Base-by-base conservation (phyloP, 2,113 vertebrate species). In the Pomatostomus ruficeps region DNA sequence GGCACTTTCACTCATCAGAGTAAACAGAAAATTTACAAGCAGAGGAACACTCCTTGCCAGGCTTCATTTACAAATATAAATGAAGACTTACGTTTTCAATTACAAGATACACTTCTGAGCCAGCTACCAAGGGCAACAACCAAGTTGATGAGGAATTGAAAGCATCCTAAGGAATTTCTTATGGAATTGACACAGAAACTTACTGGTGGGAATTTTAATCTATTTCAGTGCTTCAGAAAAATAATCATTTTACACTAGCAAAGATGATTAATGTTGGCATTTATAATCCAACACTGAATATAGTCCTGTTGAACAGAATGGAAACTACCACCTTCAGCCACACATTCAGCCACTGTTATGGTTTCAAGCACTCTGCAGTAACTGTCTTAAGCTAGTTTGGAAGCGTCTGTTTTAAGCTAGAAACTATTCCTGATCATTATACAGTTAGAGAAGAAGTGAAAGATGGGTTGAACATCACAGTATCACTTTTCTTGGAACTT, bases 71-170 rank as follows among this genome's bases (percentile, higher is more conserved):
- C 33, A 81, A 87, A 82, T 42, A 92, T 36, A 96, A 87, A 79
- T 67, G 49, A 70, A 91, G 71, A 76, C n/a, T 61, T 33, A 46
- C 76, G 86, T 93, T 96, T 90, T 79, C 81, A 92, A 92, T 87
- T 79, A 76, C 61, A 88, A 93, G 62, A 59, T 91, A 76, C 43
- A 75, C 51, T 87, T 94, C 22, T 23, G 9, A 91, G 74, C 46
- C 17, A 36, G 70, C 62, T 86, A 88, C 58, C 78, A 87, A 65
- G 1, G 3, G 66, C 54, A 91, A 61, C 46, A 89, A 75, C 26
- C 15, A 57, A 13, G 43, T 1, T 52, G 22, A 85, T 48, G 36
- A 88, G 80, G 51, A 89, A 80, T 19, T 67, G 54, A 77, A 46
- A 77, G 43, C 5, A 6, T 71, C 25, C 2, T 24, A 59, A n/a